Evolutionary conservation across 2,113 vertebrate species (phyloP), one percentile per base, ranked within the genome.

Genomic region (Athene cunicularia): DNA sequence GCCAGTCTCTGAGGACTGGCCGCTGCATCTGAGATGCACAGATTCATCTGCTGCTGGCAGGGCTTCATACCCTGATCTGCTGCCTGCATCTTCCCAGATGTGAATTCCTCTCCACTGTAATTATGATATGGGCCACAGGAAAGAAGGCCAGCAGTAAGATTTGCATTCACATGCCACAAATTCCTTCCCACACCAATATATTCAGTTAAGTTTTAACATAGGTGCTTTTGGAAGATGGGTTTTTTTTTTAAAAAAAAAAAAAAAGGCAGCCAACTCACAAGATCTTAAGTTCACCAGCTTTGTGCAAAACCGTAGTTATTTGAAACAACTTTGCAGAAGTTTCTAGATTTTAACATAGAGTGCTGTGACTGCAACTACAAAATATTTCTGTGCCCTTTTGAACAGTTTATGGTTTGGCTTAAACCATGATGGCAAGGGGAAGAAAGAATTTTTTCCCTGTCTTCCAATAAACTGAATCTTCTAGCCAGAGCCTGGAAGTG

Each of bases 71-170:
- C 86, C 81, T 73, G 43, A 49, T 63, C 80, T 92, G 79, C 80
- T 80, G 88, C 80, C 80, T 97, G 86, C 77, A 18, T 96, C 91
- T 93, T 90, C 93, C 96, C 97, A 95, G 95, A 95, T 95, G 96
- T 95, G 97, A 89, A 97, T 96, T 97, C 97, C 94, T 94, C 77
- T 85, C 76, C 19, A 0, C 83, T 85, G 68, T 87, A 89, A 79
- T 39, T 89, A 73, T 6, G 96, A 91, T 95, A 92, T 9, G 73
- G 83, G 88, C 88, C 84, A 62, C 95, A 68, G 93, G 76, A 87
- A 92, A 94, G 68, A 74, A 59, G 72, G 80, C 96, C 80, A 91
- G 80, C 60, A 88, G 75, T 87, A 53, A 91, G 89, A 86, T 95
- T 75, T 89, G 76, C 22, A 30, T 56, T 91, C 73, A 43, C 83